A percentile compares a stretch with the other conserved stretches of the same genome.
These are phyloP conservation scores for Macrotus californicus DNA, from an alignment of 2,113 vertebrate species.

Conservation along the genomic window DNA sequence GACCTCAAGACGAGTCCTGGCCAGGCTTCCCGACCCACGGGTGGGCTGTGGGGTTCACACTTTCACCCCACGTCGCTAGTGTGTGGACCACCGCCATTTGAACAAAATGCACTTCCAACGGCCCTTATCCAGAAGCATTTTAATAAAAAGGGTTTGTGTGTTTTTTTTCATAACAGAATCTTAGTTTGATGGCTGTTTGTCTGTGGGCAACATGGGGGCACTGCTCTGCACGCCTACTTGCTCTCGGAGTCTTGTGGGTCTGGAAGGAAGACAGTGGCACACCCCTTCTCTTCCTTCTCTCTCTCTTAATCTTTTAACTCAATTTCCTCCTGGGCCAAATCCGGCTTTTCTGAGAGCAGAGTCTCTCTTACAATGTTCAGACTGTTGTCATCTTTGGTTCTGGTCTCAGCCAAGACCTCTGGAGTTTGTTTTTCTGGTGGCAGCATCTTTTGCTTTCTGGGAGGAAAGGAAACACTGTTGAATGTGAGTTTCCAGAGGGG, in stretches of 20 bases:
- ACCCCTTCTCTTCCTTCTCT: slow-evolving; percentile 78
- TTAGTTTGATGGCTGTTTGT: background rate
- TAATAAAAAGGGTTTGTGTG: slow-evolving; percentile 71
- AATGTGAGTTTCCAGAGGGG: background rate
- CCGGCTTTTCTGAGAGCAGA: slow-evolving; percentile 36
- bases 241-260: background rate
- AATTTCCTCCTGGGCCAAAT: slow-evolving; percentile 71
- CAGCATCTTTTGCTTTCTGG: slow-evolving; percentile 84
- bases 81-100: background rate
- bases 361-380: background rate
- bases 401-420: slow-evolving; percentile 53
- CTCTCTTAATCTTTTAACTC: slow-evolving; percentile 75
- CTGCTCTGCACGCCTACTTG: background rate
- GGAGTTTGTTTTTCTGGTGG: slow-evolving; percentile 44
- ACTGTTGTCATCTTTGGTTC: slow-evolving; percentile 22
- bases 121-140: slow-evolving; percentile 68
- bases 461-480: background rate
- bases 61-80: background rate
- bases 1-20: background rate
- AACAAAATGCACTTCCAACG: slow-evolving; percentile 43
- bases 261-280: background rate
- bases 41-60: background rate
- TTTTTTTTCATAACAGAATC: slow-evolving; percentile 12
- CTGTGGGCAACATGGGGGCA: background rate
- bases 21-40: background rate